Evolutionary conservation across 1,140 invertebrate genomes (phyloP), one percentile per base, ranked within the genome.

Genomic region (Alviniconcha marisindica): DNA sequence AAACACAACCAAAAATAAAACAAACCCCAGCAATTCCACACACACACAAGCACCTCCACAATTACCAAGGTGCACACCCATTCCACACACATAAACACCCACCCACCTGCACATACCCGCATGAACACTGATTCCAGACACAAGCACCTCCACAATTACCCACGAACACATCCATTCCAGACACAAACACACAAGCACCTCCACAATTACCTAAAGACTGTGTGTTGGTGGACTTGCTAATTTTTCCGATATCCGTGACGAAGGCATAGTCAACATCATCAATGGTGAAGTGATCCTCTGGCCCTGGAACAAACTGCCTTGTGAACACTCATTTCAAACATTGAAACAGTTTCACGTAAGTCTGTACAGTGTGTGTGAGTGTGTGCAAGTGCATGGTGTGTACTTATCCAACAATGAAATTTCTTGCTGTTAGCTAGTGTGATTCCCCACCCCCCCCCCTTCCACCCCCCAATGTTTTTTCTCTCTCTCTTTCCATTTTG

Each of bases 211-310:
- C 78, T 31, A 63, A 44, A 0, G 54, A 36, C 56, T 80, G 78
- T 31, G n/a, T 80, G 78, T 80, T 80, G 56, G 40, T 44, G 5
- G 78, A 80, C 56, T 42, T 60, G 21, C 21, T 14, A 18, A 80
- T 1, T 40, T 80, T 66, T 18, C 18, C 21, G 56, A 80, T 38
- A 44, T 80, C 60, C 3, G 78, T 80, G 38, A 69, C 78, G 31
- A 80, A 80, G 12, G 78, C 78, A 31, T 80, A 80, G 28, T 80
- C 78, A 2, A 66, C 56, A 31, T n/a, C 78, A 66, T 80, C 78
- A 42, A 80, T n/a, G 21, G 33, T 60, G 38, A 80, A 80, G 40
- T 80, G 78, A 66, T 80, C 78, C 2, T 31, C 28, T 1, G 78
- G 78, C 1, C 36, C 78, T 80, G 78, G 40, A 71, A 71, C 5